Base-by-base conservation (phyloP, 2,888 invertebrate genomes). In the Calephelis perditalis region DNA sequence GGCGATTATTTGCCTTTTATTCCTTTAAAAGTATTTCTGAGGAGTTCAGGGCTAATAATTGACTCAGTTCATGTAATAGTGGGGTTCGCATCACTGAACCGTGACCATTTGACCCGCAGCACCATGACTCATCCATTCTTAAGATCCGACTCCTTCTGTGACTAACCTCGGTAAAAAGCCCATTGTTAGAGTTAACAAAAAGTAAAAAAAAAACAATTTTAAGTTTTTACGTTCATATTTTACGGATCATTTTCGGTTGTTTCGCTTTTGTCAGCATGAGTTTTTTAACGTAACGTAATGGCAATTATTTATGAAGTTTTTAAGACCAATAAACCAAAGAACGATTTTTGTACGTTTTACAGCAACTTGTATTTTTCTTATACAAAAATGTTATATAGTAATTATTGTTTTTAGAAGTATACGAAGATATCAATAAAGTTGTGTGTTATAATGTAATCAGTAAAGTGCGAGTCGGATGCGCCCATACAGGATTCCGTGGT, bases 41-140 rank as follows among this genome's bases (percentile, higher is more conserved):
- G 35, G 52, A 35, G 52, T 52, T 52, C 26, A 52, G 52, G 52
- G 11, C 11, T 52, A 52, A 52, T 26, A 26, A 11, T 52, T 52
- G 11, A 52, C 35, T 26, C 6, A 5, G 35, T 35, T 52, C 11
- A 10, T 49, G 26, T 26, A 52, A 44, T 43, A 54, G 44, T 44
- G 55, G 55, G 59, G 35, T 36, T 40, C 56, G 7, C 5, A 15
- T 37, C 79, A 68, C 71, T 79, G 82, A 84, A 82, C 85, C 82
- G 76, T 73, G 76, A 78, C 80, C 75, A 71, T 74, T 63, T 77
- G 80, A 83, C 83, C 82, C 75, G 75, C 67, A 67, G 66, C 68
- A 71, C 71, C 79, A 77, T 86, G 86, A 86, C 70, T 87, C 86
- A 88, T 77, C 81, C 78, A 79, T 78, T 80, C 78, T 78, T 77